phyloP scores from a whole-genome alignment of 2,797 vertebrate genomes.

The Paedocypris micromegethes region DNA sequence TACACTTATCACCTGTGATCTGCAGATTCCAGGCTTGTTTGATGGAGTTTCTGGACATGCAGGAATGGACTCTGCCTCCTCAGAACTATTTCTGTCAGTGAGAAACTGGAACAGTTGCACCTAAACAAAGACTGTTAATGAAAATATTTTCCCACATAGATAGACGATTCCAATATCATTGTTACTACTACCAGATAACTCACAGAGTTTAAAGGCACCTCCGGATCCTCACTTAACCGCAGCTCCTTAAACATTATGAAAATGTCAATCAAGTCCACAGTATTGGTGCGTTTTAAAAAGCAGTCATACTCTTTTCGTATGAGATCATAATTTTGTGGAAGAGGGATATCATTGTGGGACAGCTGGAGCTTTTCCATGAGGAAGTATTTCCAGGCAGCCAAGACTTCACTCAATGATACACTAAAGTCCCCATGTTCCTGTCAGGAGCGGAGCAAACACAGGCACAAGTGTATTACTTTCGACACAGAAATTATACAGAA shows the following conservation, averaged over 20 bases:
- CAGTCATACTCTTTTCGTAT: slow-evolving; percentile 73
- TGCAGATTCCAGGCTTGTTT: slow-evolving; percentile 51
- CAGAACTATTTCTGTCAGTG: slow-evolving; percentile 52
- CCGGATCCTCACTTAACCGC: slow-evolving; percentile 60
- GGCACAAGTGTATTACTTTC: slow-evolving; percentile 24
- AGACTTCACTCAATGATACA: slow-evolving; percentile 80
- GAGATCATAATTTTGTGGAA: slow-evolving; percentile 74
- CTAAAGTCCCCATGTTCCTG: slow-evolving; percentile 80
- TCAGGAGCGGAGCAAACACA: slow-evolving; percentile 56
- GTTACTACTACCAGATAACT: slow-evolving; percentile 54
- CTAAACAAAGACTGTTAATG: slow-evolving; percentile 58
- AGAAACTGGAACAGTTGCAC: slow-evolving; percentile 80
- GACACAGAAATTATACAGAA: slow-evolving; percentile 26
- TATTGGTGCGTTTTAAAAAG: slow-evolving; percentile 80
- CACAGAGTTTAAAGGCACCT: slow-evolving; percentile 69
- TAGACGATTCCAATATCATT: slow-evolving; percentile 2
- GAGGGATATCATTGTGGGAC: slow-evolving; percentile 56
- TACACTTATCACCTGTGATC: slow-evolving; percentile 54
- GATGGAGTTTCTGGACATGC: slow-evolving; percentile 59
- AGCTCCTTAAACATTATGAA: slow-evolving; percentile 68
- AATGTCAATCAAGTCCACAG: slow-evolving; percentile 86
- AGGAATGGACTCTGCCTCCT: slow-evolving; percentile 43
- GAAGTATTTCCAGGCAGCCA: slow-evolving; percentile 84
- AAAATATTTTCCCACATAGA: no score
- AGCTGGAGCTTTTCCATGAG: slow-evolving; percentile 82